phyloP scores from a whole-genome alignment of 2,113 vertebrate species.

The Hyperoodon ampullatus region DNA sequence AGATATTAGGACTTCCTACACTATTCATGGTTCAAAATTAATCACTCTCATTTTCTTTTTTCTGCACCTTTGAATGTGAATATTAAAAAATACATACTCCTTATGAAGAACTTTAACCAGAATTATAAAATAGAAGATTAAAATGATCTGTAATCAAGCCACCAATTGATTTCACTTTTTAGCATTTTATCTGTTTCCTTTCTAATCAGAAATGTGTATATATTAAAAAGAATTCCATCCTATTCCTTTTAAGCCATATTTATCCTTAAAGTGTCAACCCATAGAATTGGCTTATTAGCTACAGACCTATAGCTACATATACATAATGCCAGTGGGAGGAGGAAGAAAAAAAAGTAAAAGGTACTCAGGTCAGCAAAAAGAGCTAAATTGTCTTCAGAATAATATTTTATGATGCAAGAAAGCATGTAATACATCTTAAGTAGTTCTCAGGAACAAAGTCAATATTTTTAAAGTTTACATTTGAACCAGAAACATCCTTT shows the following conservation, averaged over 20 bases:
- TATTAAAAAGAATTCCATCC: neutral
- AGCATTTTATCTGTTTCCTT: neutral
- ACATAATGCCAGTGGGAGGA: neutral
- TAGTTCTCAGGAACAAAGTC: neutral
- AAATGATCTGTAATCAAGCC: conserved; percentile 5
- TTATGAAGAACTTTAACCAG: neutral
- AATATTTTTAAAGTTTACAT: conserved; percentile 5
- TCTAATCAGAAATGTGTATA: neutral
- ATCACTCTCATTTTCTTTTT: neutral
- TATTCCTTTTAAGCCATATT: neutral
- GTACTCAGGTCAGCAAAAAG: neutral
- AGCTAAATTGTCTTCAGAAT: neutral
- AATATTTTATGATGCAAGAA: neutral
- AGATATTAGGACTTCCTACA: neutral
- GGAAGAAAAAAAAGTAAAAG: neutral
- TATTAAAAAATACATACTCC: neutral
- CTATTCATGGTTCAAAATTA: conserved; percentile 20
- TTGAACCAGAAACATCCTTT: neutral
- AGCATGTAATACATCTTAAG: neutral
- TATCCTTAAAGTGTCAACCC: neutral
- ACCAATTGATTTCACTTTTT: neutral
- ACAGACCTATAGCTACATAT: neutral
- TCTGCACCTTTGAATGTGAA: neutral
- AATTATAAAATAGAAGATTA: conserved; percentile 19
- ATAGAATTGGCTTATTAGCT: neutral